These are phyloP conservation scores for Phthorimaea operculella DNA, from an alignment of 1,140 invertebrate genomes.

Conservation along the genomic window DNA sequence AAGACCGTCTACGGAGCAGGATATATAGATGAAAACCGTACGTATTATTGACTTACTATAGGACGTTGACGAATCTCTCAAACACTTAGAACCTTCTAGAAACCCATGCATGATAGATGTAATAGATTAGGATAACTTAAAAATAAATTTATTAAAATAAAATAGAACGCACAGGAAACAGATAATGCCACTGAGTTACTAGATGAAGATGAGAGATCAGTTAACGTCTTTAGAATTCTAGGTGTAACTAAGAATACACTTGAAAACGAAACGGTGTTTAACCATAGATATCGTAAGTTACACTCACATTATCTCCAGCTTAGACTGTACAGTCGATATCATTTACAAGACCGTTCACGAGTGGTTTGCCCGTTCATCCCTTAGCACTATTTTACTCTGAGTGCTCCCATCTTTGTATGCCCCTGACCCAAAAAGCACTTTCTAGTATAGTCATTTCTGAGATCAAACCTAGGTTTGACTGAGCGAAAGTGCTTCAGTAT, in stretches of 20 bases:
- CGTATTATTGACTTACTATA: slow-evolving; percentile 40
- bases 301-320: slow-evolving; percentile 40
- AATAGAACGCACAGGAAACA: neutral
- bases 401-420: slow-evolving; percentile 31
- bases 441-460: slow-evolving; percentile 23
- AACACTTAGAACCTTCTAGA: slow-evolving; percentile 2
- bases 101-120: neutral
- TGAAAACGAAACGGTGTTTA: slow-evolving; percentile 38
- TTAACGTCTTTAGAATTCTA: slow-evolving; percentile 27
- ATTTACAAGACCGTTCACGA: slow-evolving; percentile 15
- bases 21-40: slow-evolving; percentile 66
- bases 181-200: neutral
- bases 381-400: slow-evolving; percentile 25
- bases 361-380: slow-evolving; percentile 22
- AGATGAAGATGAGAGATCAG: slow-evolving; percentile 29
- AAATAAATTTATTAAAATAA: neutral
- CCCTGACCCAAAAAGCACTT: slow-evolving; percentile 24
- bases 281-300: slow-evolving; percentile 66
- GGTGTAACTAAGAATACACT: slow-evolving; percentile 20
- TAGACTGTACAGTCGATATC: slow-evolving; percentile 50
- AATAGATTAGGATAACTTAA: neutral
- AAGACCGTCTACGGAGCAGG: slow-evolving; percentile 62
- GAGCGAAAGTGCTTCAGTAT: slow-evolving; percentile 3
- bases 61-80: slow-evolving; percentile 37
- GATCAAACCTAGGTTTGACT: neutral